Conservation (phyloP, 2,888 invertebrate genomes). For the Sesamia inferens region DNA sequence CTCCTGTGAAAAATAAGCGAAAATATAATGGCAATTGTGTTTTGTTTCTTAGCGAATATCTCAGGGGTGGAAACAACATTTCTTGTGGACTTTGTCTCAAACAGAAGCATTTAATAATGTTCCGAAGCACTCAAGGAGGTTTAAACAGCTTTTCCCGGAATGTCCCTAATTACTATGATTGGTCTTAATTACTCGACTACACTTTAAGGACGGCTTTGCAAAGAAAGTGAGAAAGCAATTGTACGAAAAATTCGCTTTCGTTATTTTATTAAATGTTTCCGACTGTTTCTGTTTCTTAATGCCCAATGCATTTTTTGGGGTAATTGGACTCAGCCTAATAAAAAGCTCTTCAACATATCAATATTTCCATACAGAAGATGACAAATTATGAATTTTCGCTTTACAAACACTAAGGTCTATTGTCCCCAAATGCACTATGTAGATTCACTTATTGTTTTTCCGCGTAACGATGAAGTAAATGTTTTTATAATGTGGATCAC, state of each 20-base stretch:
- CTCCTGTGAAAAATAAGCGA: not conserved
- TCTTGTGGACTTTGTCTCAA: conserved; percentile 14
- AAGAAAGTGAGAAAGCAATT: not conserved
- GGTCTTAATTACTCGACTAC: conserved; percentile 39
- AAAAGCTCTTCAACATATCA: conserved; percentile 4
- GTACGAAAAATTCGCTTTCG: not conserved
- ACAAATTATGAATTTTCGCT: not conserved
- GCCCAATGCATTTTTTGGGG: conserved; percentile 2
- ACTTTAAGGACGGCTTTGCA: conserved; percentile 1
- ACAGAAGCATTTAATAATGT: conserved; percentile 9
- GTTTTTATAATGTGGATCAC: conserved; percentile 14
- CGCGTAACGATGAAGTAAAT: not conserved
- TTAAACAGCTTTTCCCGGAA: conserved; percentile 9
- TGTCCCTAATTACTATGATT: conserved; percentile 39
- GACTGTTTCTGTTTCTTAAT: not conserved
- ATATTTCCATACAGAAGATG: not conserved
- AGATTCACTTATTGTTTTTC: not conserved
- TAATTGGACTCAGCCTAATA: conserved; percentile 19
- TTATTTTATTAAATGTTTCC: conserved; percentile 1
- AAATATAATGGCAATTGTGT: not conserved
- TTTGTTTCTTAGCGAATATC: not conserved
- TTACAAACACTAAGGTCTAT: not conserved
- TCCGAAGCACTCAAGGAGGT: not conserved
- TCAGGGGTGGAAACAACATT: not conserved
- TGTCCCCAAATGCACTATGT: not conserved